Evolutionary conservation across 2,113 vertebrate species (phyloP), one percentile per base, ranked within the genome.

Genomic region (Lepus americanus): DNA sequence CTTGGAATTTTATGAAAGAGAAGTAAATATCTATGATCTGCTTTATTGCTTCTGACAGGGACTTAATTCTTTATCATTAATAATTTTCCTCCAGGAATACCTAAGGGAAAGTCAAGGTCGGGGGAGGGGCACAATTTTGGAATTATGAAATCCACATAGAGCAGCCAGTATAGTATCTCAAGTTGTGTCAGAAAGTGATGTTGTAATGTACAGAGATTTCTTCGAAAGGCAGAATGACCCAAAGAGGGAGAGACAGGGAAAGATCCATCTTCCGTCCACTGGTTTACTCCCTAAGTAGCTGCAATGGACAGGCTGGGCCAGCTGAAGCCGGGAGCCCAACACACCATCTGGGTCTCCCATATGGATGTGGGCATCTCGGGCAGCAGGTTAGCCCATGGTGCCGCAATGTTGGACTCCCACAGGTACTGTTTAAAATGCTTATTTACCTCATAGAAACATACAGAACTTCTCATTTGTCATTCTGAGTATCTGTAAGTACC

Each of bases 31-130:
- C 20, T 78, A 6, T 53, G 67, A 23, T 66, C 25, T 89, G 13
- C 86, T 95, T 92, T 90, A 89, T 94, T 85, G 81, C 66, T 95
- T 87, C 33, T 72, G 20, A 95, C 33, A 87, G 17, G 20, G 86
- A 93, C 6, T 76, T 3, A 12, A 53, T 94, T 80, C 79, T 95
- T 90, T 88, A 94, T 14, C 27, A 76, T 9, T 86, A 93, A 87
- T 25, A 78, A 20, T 83, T 89, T 94, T 39, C 3, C 59, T n/a
- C 63, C 23, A 94, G 59, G 55, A 86, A 89, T 91, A 66, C 0
- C 4, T 79, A 83, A 72, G 17, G 7, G 20, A 55, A 59, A 93
- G 79, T 64, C 77, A 90, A 94, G 78, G 79, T 78, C 1, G 55
- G 55, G 19, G 61, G 4, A 31, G 55, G 22, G 17, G 20, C 6